Evolutionary conservation across 2,888 invertebrate species (phyloP), one percentile per base, ranked within the genome.

Genomic region (Sesia apiformis): DNA sequence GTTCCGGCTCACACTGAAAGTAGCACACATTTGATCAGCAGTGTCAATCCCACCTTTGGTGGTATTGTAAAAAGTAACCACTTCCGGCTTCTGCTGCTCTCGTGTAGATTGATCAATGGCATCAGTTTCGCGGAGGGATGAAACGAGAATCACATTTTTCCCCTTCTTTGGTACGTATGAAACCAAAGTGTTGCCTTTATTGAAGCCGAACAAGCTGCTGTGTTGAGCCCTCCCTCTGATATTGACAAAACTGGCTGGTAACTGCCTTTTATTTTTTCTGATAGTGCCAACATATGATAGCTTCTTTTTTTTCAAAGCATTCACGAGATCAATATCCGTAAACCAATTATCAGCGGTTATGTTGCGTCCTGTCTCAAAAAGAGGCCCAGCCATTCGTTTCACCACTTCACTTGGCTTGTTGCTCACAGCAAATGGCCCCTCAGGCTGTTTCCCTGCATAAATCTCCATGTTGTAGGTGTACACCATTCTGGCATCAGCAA

Each of bases 381-480:
- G 1, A 1, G 41, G 41, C 7, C 1, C 1, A 1, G 3, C 7
- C 1, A 41, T 1, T 1, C 41, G 5, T 2, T 6, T 41, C 3
- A 41, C 41, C 1, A 41, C 41, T 1, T 41, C 41, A 5, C 1
- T 2, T 41, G 41, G 41, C 3, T 41, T 41, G 7, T 41, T 41
- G 41, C 41, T 41, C 1, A 41, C 1, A 1, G 5, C 1, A 7
- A 41, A 1, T 1, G 7, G 5, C 1, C 41, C 49, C 1, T 54
- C 54, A 49, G 52, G 52, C 23, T 56, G 56, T 46, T 57, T 58
- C 4, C 59, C 59, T 5, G 53, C 46, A 53, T 61, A 61, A 23
- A 62, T 56, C 55, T 61, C 60, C 52, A 63, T 51, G 40, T 49
- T 56, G 23, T 52, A 52, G 8, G 59, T 60, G 52, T 60, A 60